Evolutionary conservation across 2,888 invertebrate genomes (phyloP), one percentile per base, ranked within the genome.

Genomic region (Rotaria macrura): DNA sequence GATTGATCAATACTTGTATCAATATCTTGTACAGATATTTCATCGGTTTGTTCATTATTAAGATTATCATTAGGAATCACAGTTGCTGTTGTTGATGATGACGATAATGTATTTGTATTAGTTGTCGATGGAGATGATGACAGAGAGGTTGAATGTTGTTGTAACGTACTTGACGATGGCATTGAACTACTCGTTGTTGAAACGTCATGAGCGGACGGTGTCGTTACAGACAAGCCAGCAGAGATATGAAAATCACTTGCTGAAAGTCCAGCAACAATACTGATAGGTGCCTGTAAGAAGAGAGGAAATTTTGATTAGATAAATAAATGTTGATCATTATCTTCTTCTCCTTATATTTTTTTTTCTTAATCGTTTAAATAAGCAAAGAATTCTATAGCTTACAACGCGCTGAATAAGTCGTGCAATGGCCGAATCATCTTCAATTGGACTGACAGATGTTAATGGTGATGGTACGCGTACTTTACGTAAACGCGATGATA

Each of bases 391-490:
- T 17, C 1, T 25, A 79, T 43, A 43, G 79, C 79, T 79, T 79
- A 79, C 79, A 43, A 79, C 79, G 43, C 34, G 79, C 1, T 79
- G 79, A n/a, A 79, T 43, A 43, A 79, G 43, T 43, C 79, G 40
- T n/a, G 79, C 79, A 43, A 79, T 79, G 25, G 43, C 79, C 40
- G 79, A 79, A 43, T 79, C 79, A n/a, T 79, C 79, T 79, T 79
- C 79, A 79, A 43, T 25, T 43, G 43, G 79, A 43, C 79, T 43
- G 43, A 43, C 79, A 43, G 79, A 20, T 79, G 79, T n/a, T 43
- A 79, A 43, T 79, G 79, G 43, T 10, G n/a, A n/a, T n/a, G 79
- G 43, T 43, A 7, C 79, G 25, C 79, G 79, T 43, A 23, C 43
- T 79, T 79, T 79, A 65, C 65, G 65, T 34, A 65, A 34, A 34